Percentiles rank a stretch among this genome's conserved stretches.
phyloP scores from a whole-genome alignment of 1,140 invertebrate species.

The Bicyclus anynana region DNA sequence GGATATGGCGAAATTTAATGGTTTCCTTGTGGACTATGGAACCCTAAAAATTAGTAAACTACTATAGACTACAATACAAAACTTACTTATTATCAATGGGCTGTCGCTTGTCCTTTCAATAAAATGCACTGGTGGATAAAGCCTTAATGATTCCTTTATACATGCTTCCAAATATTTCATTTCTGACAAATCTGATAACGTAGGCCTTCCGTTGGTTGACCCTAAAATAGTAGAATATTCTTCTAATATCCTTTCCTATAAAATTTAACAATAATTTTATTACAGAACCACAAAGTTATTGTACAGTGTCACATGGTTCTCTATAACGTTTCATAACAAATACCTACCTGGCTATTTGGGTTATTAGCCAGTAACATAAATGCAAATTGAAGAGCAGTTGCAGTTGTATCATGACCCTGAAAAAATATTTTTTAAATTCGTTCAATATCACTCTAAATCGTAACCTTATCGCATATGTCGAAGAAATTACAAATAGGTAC shows the following conservation, averaged over 20 bases:
- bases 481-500: too few relatives aligned
- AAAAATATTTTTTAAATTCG: conserved; percentile 12
- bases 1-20: too few relatives aligned
- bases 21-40: too few relatives aligned
- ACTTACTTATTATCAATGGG: conserved; percentile 73
- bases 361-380: conserved; percentile 82
- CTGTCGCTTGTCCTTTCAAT: conserved; percentile 78
- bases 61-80: too few relatives aligned
- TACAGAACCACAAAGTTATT: too few relatives aligned
- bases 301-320: too few relatives aligned
- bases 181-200: conserved; percentile 76
- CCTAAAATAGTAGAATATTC: conserved; percentile 80
- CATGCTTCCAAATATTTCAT: conserved; percentile 83
- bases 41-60: too few relatives aligned
- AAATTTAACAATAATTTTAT: too few relatives aligned
- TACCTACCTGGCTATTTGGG: conserved; percentile 78
- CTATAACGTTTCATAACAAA: too few relatives aligned
- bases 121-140: conserved; percentile 82
- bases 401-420: conserved; percentile 86
- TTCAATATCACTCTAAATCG: too few relatives aligned
- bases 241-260: conserved; percentile 70
- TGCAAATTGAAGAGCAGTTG: conserved; percentile 81
- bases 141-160: conserved; percentile 79
- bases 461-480: too few relatives aligned
- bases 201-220: conserved; percentile 58